Percentiles rank a stretch among this genome's conserved stretches.
Conservation (phyloP, 2,797 vertebrate species). For the Manis crassicaudata region DNA sequence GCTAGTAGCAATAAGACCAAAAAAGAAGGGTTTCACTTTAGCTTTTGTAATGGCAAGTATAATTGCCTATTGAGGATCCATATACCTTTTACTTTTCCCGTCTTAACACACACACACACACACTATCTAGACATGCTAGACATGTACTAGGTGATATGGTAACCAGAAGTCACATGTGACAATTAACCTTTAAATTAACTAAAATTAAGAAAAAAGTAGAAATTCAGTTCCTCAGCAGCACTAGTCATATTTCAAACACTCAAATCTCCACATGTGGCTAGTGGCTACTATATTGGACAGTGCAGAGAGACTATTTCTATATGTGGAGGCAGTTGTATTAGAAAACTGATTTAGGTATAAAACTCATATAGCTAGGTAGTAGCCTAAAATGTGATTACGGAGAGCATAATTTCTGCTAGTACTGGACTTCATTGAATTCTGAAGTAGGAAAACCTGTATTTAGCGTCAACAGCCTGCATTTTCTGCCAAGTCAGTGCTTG, state of each 20-base stretch:
- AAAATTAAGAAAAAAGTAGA: not conserved
- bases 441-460: not conserved
- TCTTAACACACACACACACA: not conserved
- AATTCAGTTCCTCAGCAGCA: not conserved
- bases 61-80: not conserved
- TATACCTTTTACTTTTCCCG: not conserved
- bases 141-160: not conserved
- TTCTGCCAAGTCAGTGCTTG: slow-evolving; percentile 22
- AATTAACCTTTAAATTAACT: not conserved
- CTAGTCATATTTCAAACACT: not conserved
- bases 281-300: not conserved
- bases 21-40: not conserved
- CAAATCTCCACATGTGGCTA: not conserved
- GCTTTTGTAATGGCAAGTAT: not conserved
- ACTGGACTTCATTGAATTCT: slow-evolving; percentile 1
- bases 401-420: not conserved
- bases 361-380: not conserved
- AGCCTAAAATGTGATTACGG: not conserved
- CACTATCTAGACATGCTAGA: not conserved
- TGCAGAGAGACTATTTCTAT: not conserved
- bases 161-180: not conserved
- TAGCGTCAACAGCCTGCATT: not conserved
- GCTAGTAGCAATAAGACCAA: not conserved
- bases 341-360: not conserved
- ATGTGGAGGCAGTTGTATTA: not conserved